phyloP scores from a whole-genome alignment of 2,888 invertebrate species.

The Oxystoma pomonae region DNA sequence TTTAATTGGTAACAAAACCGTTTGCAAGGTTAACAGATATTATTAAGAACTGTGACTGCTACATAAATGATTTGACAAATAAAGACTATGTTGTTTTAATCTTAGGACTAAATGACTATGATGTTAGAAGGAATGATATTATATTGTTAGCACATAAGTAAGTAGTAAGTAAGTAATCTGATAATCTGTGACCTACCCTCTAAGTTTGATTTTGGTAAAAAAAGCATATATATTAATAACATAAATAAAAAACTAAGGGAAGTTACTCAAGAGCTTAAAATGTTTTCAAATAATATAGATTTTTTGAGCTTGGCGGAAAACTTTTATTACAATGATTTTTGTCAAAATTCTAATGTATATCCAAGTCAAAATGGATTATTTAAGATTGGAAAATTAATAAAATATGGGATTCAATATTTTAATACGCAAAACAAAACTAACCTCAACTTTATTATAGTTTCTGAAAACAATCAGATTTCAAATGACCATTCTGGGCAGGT shows the following conservation, averaged over 20 bases:
- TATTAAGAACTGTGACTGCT: not conserved
- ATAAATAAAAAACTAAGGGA: not conserved
- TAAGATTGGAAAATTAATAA: not conserved
- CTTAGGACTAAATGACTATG: not conserved
- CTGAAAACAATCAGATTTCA: not conserved
- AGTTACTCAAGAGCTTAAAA: not conserved
- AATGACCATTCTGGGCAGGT: no score
- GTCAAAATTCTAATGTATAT: not conserved
- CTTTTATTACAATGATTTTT: not conserved
- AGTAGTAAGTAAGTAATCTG: not conserved
- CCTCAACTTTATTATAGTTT: not conserved
- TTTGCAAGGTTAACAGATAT: not conserved
- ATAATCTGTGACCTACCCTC: not conserved
- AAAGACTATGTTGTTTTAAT: not conserved
- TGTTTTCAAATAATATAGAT: no score
- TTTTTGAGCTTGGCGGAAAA: not conserved
- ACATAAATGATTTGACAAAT: not conserved
- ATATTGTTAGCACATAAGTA: not conserved
- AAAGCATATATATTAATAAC: not conserved
- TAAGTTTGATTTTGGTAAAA: not conserved
- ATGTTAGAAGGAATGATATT: not conserved
- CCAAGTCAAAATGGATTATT: not conserved
- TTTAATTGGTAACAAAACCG: not conserved
- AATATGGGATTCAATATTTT: not conserved
- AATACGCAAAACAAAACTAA: not conserved